Conservation (phyloP, 2,113 vertebrate genomes). For the Atlantisia rogersi region DNA sequence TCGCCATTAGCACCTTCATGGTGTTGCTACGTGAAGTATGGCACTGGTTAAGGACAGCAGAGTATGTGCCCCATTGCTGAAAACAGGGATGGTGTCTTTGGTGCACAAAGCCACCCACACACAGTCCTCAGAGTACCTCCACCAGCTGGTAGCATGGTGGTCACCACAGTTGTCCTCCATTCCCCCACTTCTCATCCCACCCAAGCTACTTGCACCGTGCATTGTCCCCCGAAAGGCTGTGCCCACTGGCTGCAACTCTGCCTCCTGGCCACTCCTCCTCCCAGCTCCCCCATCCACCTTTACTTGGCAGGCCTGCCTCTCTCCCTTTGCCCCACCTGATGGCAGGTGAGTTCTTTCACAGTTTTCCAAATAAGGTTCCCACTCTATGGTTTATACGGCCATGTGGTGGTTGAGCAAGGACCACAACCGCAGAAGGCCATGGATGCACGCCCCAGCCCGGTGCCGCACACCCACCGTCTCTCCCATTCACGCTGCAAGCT, state of each 20-base stretch:
- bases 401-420: rapidly evolving
- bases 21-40: background rate
- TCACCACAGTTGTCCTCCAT: background rate
- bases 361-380: background rate
- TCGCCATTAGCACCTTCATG: background rate
- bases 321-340: background rate
- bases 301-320: background rate
- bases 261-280: background rate
- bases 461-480: rapidly evolving
- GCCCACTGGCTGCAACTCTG: rapidly evolving
- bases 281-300: background rate
- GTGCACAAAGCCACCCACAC: too few relatives aligned
- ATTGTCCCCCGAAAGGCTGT: background rate
- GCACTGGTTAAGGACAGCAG: background rate
- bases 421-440: rapidly evolving
- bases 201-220: rapidly evolving
- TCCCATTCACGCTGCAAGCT: background rate
- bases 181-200: background rate
- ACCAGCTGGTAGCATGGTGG: background rate
- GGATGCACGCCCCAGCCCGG: background rate
- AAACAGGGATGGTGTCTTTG: rapidly evolving
- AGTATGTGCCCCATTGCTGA: rapidly evolving
- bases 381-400: background rate
- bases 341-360: background rate
- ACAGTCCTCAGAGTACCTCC: background rate